Conservation (phyloP, 1,140 invertebrate genomes). For the Episyrphus balteatus region DNA sequence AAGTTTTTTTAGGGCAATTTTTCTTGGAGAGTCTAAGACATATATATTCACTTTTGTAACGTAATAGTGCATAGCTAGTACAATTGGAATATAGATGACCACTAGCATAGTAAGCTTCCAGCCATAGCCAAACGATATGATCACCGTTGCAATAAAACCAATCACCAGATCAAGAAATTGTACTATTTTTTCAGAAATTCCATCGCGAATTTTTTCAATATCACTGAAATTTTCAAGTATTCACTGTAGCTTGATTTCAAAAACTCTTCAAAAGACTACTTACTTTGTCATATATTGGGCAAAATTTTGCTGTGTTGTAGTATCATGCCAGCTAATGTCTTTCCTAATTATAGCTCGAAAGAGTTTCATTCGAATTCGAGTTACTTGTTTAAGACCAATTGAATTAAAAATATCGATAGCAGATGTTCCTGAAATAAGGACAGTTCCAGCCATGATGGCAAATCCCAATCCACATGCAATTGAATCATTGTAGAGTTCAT, state of each 20-base stretch:
- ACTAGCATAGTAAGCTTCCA: conserved; percentile 72
- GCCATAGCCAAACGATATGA: conserved; percentile 56
- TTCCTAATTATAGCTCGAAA: conserved; percentile 68
- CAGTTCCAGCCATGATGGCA: conserved; percentile 44
- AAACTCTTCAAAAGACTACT: conserved; percentile 1
- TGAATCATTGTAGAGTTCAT: conserved; percentile 51
- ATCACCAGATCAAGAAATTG: conserved; percentile 57
- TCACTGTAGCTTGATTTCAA: too few relatives aligned
- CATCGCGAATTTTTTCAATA: conserved; percentile 69
- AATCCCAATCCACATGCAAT: conserved; percentile 51
- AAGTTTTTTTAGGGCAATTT: conserved; percentile 20
- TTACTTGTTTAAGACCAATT: conserved; percentile 51
- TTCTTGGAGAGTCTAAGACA: conserved; percentile 36
- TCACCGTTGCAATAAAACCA: conserved; percentile 51
- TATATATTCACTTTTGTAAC: conserved; percentile 43
- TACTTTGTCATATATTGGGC: conserved; percentile 78
- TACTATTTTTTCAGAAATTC: conserved; percentile 73
- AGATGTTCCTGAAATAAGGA: conserved; percentile 53
- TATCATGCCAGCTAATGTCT: conserved; percentile 86
- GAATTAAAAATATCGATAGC: conserved; percentile 58
- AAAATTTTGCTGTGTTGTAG: conserved; percentile 71
- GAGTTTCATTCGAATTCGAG: conserved; percentile 58
- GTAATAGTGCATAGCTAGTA: conserved; percentile 52
- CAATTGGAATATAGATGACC: conserved; percentile 62
- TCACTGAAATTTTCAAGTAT: conserved; percentile 47